phyloP scores from a whole-genome alignment of 2,113 vertebrate species.

The Spermophilus dauricus region DNA sequence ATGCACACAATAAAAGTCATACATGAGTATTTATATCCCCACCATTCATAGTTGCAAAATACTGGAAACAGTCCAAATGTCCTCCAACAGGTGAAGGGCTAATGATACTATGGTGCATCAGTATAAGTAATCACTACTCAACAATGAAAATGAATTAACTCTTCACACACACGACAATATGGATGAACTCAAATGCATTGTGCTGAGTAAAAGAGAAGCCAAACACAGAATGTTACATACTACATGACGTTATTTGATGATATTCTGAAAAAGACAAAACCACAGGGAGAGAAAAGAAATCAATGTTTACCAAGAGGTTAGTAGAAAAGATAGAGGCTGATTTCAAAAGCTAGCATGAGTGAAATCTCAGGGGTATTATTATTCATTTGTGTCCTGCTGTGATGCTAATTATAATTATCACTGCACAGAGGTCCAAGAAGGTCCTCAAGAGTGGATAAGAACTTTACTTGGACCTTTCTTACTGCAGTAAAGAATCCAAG shows the following conservation, averaged over 20 bases:
- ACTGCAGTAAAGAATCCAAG: not conserved
- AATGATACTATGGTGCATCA: not conserved
- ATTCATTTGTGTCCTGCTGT: not conserved
- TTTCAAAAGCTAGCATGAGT: not conserved
- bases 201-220: not conserved
- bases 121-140: not conserved
- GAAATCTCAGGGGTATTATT: not conserved
- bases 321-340: not conserved
- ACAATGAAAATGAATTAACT: not conserved
- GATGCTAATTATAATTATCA: not conserved
- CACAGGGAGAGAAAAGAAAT: not conserved
- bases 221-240: not conserved
- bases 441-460: too few species aligned
- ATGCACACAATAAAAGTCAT: not conserved
- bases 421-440: too few species aligned
- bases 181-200: not conserved
- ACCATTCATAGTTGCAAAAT: not conserved
- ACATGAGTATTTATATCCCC: not conserved
- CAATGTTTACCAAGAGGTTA: not conserved
- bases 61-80: not conserved
- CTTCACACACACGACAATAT: not conserved
- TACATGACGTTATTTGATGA: not conserved
- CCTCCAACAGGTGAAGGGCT: not conserved
- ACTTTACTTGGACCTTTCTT: not conserved
- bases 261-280: conserved; percentile 20